phyloP scores from a whole-genome alignment of 2,113 vertebrate species.

The Proteles cristata region DNA sequence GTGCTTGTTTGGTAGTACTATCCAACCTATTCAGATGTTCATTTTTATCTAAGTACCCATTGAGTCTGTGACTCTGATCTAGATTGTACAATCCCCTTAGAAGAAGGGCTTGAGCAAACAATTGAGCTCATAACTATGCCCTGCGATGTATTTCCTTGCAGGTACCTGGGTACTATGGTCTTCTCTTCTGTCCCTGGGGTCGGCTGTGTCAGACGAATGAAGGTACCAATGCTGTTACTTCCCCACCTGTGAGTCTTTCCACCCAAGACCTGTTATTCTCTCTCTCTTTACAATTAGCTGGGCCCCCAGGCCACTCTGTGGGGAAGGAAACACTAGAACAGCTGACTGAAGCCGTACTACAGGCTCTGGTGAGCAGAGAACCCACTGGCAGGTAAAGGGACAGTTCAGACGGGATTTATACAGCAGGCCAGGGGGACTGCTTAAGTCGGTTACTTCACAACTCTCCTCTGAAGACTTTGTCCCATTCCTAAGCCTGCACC shows the following conservation, averaged over 20 bases:
- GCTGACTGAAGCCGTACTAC: constrained; percentile 30
- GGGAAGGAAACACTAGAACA: not conserved
- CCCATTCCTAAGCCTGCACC: not conserved
- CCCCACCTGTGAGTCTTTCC: not conserved
- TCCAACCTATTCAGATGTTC: not conserved
- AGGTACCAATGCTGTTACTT: not conserved
- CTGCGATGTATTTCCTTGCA: constrained; percentile 57
- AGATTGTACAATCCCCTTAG: not conserved
- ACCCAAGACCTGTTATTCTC: constrained; percentile 52
- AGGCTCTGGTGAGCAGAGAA: constrained; percentile 60
- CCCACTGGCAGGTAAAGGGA: constrained; percentile 60
- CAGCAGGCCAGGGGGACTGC: not conserved
- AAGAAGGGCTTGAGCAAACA: not conserved
- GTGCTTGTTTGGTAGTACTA: not conserved
- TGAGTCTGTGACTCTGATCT: not conserved
- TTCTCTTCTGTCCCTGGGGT: constrained; percentile 86
- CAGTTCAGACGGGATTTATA: not conserved
- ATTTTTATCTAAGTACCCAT: not conserved
- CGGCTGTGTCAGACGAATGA: constrained; percentile 82
- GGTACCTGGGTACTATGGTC: constrained; percentile 86
- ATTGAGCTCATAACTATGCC: not conserved
- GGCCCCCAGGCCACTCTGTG: not conserved
- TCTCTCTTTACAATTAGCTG: constrained; percentile 50
- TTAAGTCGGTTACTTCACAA: not conserved
- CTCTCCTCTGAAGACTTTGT: not conserved